Conservation (phyloP, 2,113 vertebrate genomes). For the Acanthochromis polyacanthus region DNA sequence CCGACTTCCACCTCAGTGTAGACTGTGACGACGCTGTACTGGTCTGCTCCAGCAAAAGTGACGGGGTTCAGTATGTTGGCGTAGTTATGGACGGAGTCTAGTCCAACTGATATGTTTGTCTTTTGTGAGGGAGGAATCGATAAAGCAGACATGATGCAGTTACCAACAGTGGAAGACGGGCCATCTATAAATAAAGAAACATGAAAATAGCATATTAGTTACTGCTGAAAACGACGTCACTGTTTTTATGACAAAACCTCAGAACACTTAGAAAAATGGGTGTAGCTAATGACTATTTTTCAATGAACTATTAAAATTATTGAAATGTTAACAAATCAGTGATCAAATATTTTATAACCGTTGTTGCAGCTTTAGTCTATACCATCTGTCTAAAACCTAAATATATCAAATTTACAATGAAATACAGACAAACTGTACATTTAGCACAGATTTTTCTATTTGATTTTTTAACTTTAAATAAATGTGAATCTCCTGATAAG, state of each 20-base stretch:
- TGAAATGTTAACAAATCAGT: too few relatives aligned
- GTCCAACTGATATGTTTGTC: constrained; percentile 59
- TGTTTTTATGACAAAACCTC: not conserved
- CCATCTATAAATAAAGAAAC: constrained; percentile 51
- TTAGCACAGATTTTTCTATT: too few relatives aligned
- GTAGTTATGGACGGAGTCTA: constrained; percentile 63
- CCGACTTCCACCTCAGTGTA: constrained; percentile 72
- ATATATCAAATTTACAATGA: too few relatives aligned
- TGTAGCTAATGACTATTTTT: too few relatives aligned
- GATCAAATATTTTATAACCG: too few relatives aligned
- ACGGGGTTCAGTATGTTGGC: constrained; percentile 64
- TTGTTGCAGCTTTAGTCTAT: too few relatives aligned
- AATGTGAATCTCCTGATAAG: too few relatives aligned
- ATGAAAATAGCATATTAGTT: not conserved
- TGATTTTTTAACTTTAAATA: too few relatives aligned
- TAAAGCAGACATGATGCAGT: constrained; percentile 80
- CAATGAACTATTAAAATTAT: too few relatives aligned
- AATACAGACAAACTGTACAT: too few relatives aligned
- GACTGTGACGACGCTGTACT: constrained; percentile 73
- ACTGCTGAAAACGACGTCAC: not conserved
- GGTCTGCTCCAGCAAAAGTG: constrained; percentile 54
- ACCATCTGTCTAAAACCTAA: too few relatives aligned
- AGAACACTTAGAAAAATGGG: too few relatives aligned
- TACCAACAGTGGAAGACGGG: constrained; percentile 64
- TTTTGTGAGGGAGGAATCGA: constrained; percentile 81